Evolutionary conservation across 2,113 vertebrate species (phyloP), one percentile per base, ranked within the genome.

Genomic region (Cranoglanis bouderius): DNA sequence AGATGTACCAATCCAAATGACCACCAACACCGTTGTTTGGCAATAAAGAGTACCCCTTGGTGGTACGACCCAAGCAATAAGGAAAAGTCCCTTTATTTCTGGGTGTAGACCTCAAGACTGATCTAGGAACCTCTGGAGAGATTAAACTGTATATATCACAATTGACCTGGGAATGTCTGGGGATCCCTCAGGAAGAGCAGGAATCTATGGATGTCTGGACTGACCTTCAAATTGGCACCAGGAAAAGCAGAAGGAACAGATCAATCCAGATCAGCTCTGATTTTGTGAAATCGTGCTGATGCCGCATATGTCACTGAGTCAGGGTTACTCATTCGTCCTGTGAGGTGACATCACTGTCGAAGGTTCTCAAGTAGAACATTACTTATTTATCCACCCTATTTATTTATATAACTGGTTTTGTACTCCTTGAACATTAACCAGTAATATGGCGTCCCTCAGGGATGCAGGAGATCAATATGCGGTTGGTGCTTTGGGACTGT

Each of bases 311-410:
- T 93, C 92, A 91, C 3, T 7, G 57, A 90, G 93, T 94, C 94
- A 95, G 94, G 95, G 94, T 95, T 92, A 94, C 92, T 26, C 43
- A 85, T 74, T 46, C 92, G 92, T 91, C 90, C 87, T 84, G 26
- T 84, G 91, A 86, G 49, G 59, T 93, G 90, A 91, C 91, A 61
- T 92, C 93, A 82, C 89, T 82, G 49, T 75, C 26, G 67, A 32
- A 75, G 24, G 38, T 91, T 87, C 67, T 93, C 92, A 89, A 93
- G 91, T 90, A 89, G 91, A 92, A 90, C 94, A 93, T 92, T 92
- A 92, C 91, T 95, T 94, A 95, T 95, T 95, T 94, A 94, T 94
- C 90, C 92, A 89, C 93, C 67, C 94, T 94, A 94, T 94, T 94
- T 92, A 91, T 95, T 91, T 87, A 92, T 95, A 94, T 93, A 93